Conservation (phyloP, 2,797 vertebrate species). For the Acropternis orthonyx region DNA sequence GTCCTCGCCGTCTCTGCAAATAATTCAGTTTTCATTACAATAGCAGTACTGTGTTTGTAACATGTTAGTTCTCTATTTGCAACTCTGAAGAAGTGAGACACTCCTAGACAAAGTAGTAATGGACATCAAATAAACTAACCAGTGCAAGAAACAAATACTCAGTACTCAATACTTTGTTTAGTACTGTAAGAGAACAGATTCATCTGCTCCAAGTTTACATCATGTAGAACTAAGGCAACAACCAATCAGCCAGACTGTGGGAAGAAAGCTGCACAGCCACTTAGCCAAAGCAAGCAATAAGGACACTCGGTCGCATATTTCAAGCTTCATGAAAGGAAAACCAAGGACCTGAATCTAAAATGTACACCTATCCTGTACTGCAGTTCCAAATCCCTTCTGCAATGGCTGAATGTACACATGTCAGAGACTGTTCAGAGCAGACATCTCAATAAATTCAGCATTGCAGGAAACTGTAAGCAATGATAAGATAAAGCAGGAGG, state of each 20-base stretch:
- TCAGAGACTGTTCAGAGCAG: background rate
- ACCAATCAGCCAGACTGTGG: background rate
- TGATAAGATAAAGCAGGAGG: background rate
- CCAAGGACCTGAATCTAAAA: background rate
- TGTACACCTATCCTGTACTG: background rate
- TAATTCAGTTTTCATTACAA: background rate
- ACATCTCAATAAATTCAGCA: background rate
- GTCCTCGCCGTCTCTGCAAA: constrained; percentile 92
- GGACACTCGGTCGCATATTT: background rate
- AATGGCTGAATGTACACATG: background rate
- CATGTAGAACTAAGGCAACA: background rate
- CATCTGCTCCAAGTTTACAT: background rate
- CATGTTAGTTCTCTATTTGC: background rate
- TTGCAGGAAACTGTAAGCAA: background rate
- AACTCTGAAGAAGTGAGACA: background rate
- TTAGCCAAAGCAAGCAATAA: background rate
- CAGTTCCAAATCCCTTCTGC: background rate
- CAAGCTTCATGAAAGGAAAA: background rate
- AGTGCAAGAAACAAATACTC: background rate
- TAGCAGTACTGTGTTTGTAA: background rate
- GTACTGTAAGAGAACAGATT: background rate
- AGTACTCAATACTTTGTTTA: background rate
- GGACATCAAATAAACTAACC: background rate
- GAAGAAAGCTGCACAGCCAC: background rate
- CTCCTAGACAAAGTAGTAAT: background rate